Conservation (phyloP, 2,113 vertebrate species). For the Hyla sarda region DNA sequence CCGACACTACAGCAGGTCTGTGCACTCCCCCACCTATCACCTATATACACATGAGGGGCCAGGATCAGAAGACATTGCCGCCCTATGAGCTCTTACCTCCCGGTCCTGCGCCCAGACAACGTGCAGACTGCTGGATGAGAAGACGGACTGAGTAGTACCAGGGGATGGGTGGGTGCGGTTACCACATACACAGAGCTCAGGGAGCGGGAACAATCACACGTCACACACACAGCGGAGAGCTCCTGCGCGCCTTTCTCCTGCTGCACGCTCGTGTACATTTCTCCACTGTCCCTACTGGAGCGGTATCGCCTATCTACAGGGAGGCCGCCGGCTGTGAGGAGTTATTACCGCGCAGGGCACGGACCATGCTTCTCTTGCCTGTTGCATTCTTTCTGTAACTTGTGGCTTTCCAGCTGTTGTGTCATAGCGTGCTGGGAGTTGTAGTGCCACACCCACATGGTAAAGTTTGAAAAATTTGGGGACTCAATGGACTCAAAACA, state of each 20-base stretch:
- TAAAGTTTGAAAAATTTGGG: no score
- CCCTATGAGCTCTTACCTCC: background rate
- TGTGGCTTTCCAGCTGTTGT: no score
- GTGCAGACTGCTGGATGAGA: background rate
- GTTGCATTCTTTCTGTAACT: no score
- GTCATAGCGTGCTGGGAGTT: no score
- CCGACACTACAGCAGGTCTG: no score
- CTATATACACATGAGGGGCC: no score
- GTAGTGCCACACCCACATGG: no score
- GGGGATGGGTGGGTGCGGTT: slow-evolving; percentile 34
- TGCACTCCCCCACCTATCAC: no score
- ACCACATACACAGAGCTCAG: slow-evolving; percentile 21
- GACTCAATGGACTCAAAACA: no score
- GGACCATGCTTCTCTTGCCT: background rate
- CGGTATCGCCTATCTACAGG: no score
- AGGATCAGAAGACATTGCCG: no score
- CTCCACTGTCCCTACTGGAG: background rate
- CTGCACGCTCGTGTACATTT: background rate
- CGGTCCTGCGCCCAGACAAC: background rate
- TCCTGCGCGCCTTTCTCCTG: background rate
- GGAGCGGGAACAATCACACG: background rate
- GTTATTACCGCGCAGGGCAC: no score
- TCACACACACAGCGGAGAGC: background rate
- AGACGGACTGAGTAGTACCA: slow-evolving; percentile 3
- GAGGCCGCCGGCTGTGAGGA: background rate